Evolutionary conservation across 37 sponge, comb jelly and placozoan genomes (phyloP).

Genomic region (Geodia barretti): DNA sequence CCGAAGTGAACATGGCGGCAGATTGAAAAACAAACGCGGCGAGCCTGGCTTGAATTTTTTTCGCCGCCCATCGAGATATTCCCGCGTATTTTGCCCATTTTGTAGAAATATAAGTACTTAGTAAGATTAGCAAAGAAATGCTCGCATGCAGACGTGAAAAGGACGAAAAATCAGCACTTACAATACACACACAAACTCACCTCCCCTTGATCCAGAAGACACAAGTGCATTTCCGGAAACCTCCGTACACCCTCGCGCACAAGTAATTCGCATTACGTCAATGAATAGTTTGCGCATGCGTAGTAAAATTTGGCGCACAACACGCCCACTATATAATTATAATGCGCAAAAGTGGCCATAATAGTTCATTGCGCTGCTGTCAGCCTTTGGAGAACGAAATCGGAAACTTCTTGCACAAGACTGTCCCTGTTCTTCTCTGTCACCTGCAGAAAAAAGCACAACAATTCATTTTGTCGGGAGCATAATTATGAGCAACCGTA

Average conservation of each 20-base stretch:
- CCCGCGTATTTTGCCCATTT: neutral
- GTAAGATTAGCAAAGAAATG: neutral
- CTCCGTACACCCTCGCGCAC: conserved; percentile 4
- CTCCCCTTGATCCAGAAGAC: neutral
- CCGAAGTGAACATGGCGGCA: neutral
- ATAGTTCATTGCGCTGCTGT: neutral
- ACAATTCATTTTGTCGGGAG: no score
- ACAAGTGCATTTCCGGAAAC: neutral
- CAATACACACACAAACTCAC: neutral
- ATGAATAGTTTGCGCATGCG: neutral
- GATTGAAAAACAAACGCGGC: no score
- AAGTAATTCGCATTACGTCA: neutral
- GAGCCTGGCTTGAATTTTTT: no score
- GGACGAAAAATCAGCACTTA: conserved; percentile 1
- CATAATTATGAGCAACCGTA: no score
- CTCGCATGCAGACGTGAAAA: neutral
- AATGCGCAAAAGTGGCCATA: neutral
- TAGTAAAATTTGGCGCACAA: no score
- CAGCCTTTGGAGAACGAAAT: conserved; percentile 23
- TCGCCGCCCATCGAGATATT: neutral
- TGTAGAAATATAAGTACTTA: neutral
- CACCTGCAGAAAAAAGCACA: conserved; percentile 23
- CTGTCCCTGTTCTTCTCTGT: conserved; percentile 47
- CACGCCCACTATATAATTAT: no score
- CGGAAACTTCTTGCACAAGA: conserved; percentile 25